phyloP scores from a whole-genome alignment of 2,888 invertebrate genomes.

The Thymelicus sylvestris region DNA sequence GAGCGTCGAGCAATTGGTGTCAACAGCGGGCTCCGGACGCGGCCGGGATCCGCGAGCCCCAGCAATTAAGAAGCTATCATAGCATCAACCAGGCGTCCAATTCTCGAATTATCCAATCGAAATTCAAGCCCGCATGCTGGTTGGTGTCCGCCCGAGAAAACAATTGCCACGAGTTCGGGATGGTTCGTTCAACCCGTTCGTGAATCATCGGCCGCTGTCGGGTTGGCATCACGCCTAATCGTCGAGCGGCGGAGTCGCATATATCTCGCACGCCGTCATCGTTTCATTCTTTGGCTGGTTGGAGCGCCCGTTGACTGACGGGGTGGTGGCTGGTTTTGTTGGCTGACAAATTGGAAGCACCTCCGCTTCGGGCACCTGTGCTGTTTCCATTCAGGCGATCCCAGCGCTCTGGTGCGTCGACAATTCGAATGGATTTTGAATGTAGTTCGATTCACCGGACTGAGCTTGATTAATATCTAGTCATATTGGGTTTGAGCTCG shows the following conservation, averaged over 20 bases:
- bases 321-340: conserved; percentile 66
- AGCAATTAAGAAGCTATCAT: conserved; percentile 37
- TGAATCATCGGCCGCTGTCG: conserved; percentile 71
- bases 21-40: conserved; percentile 28
- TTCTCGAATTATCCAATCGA: conserved; percentile 62
- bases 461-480: conserved; percentile 28
- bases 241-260: conserved; percentile 72
- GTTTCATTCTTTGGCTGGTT: conserved; percentile 77
- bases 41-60: conserved; percentile 28
- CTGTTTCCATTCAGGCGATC: conserved; percentile 48
- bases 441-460: conserved; percentile 24
- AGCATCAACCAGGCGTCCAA: conserved; percentile 33
- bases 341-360: conserved; percentile 78
- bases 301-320: conserved; percentile 73
- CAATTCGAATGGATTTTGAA: conserved; percentile 35
- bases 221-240: conserved; percentile 82
- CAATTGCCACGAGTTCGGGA: conserved; percentile 73
- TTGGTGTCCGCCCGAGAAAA: conserved; percentile 64
- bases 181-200: conserved; percentile 73
- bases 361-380: conserved; percentile 49
- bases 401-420: conserved; percentile 31
- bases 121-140: conserved; percentile 74
- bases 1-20: conserved; percentile 33
- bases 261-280: conserved; percentile 79
- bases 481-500: conserved; percentile 19